Evolutionary conservation across 2,113 vertebrate species (phyloP).

Genomic region (Callocephalon fimbriatum): DNA sequence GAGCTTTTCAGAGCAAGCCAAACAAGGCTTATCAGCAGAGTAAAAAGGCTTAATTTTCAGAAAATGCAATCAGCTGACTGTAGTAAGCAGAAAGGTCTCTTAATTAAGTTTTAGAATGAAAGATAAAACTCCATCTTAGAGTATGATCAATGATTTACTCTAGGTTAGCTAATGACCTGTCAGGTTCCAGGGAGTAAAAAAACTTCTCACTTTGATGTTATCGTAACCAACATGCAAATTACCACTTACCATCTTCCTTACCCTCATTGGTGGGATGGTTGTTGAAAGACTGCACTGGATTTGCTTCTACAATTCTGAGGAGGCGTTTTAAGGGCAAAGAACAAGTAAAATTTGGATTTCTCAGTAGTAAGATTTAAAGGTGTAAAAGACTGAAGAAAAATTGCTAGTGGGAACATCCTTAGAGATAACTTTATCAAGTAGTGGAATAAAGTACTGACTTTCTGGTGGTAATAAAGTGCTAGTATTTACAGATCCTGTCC

Average conservation of each 20-base stretch:
- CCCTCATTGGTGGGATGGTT: not conserved
- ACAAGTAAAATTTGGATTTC: not conserved
- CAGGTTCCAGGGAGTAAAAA: not conserved
- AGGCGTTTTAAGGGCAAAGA: not conserved
- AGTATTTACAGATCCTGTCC: not conserved
- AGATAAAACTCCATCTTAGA: not conserved
- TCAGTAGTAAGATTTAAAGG: not conserved
- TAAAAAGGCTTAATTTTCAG: not conserved
- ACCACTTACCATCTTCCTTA: not conserved
- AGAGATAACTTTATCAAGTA: not conserved
- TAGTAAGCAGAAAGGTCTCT: not conserved
- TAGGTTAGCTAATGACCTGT: not conserved
- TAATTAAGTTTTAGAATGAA: not conserved
- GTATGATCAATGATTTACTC: not conserved
- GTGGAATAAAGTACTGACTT: not conserved
- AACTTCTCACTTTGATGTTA: not conserved
- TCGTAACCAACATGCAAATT: not conserved
- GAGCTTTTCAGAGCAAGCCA: slow-evolving; percentile 4
- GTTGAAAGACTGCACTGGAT: not conserved
- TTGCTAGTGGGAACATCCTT: not conserved
- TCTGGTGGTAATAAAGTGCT: not conserved
- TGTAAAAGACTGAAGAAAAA: not conserved
- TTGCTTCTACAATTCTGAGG: not conserved
- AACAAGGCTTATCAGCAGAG: not conserved
- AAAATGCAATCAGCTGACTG: not conserved